Evolutionary conservation across 2,888 invertebrate genomes (phyloP).

Genomic region (Tricholauxania praeusta): DNA sequence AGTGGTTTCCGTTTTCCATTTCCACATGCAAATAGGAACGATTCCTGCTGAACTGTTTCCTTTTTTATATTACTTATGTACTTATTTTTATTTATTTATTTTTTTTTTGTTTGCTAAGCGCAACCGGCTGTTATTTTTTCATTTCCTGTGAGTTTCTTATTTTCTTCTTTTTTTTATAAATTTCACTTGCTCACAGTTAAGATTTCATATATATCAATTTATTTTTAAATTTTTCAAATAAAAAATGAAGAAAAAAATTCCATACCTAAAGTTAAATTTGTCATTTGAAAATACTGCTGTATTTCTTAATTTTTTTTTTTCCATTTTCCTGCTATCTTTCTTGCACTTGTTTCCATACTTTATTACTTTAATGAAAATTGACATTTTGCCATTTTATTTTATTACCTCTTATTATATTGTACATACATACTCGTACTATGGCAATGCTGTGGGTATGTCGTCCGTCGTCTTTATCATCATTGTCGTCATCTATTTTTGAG

Average conservation of each 20-base stretch:
- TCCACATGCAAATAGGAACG: no score
- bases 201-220: background rate
- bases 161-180: background rate
- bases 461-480: no score
- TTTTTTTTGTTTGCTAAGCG: slow-evolving; percentile 4
- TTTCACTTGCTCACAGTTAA: slow-evolving; percentile 7
- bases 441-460: no score
- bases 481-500: no score
- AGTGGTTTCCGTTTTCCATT: no score
- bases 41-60: no score
- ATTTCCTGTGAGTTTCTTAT: slow-evolving; percentile 13
- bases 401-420: background rate
- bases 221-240: no score
- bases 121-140: slow-evolving; percentile 7
- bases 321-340: background rate
- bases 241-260: no score
- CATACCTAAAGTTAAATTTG: no score
- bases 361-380: slow-evolving; percentile 23
- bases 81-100: background rate
- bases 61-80: no score
- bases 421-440: background rate
- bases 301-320: no score
- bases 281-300: no score
- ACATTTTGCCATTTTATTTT: slow-evolving; percentile 22
- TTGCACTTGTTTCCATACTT: background rate